Base-by-base conservation (phyloP, 1,140 invertebrate species). In the Plutomurus gul region DNA sequence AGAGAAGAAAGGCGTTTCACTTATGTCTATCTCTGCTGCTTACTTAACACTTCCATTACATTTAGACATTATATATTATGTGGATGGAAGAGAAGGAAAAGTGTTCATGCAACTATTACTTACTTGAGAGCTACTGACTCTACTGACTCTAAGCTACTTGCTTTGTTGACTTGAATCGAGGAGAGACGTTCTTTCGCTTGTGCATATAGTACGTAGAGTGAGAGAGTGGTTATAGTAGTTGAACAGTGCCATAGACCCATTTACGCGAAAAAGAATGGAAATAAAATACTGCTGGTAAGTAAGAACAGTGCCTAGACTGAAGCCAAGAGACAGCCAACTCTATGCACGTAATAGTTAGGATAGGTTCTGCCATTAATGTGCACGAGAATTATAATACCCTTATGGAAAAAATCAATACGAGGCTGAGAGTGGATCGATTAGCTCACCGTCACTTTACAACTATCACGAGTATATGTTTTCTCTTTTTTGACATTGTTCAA, bases 401-500 rank as follows among this genome's bases (percentile, higher is more conserved):
- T 27, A 11, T 36, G 4, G 30, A 65, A 30, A 65, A 65, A 65
- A 65, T 65, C 56, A 65, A 65, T 65, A 65, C 25, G 36, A 13
- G 27, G 36, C 56, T 33, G 56, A n/a, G 30, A 65, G 56, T 36
- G 30, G 56, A 65, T 65, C 56, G 56, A 65, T 65, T 65, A 65
- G 56, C 27, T 16, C 18, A 25, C 36, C 16, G 30, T 65, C 56
- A n/a, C 56, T 51, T 51, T 51, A 0, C 27, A 30, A 11, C 27
- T 65, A 27, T 30, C 56, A 65, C 27, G 30, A 33, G 30, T 65
- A n/a, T 30, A 65, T 65, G 56, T 30, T 65, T 65, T 65, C 56
- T 33, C 56, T 60, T n/a, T 65, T 65, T 65, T 65, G 56, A 65
- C 56, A 65, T 65, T 27, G 27, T 30, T 65, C 56, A n/a, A n/a